Conservation (phyloP, 2,888 invertebrate genomes). For the Apodemia zela region DNA sequence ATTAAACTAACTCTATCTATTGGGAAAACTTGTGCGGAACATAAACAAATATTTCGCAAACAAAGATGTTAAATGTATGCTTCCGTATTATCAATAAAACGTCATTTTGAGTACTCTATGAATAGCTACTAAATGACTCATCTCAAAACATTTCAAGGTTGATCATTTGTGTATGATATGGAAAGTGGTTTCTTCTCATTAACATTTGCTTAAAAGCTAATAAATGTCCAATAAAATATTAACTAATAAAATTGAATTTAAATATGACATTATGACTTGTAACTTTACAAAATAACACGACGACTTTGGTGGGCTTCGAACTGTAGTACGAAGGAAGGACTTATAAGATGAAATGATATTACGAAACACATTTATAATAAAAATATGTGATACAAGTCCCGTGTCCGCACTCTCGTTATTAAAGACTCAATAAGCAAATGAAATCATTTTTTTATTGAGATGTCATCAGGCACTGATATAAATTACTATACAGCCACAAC, state of each 20-base stretch:
- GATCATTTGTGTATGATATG: not conserved
- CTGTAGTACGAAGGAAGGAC: conserved; percentile 25
- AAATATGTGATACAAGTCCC: conserved; percentile 55
- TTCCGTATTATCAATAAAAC: not conserved
- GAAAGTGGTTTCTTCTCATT: conserved; percentile 14
- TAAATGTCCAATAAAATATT: not conserved
- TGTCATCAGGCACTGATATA: conserved; percentile 76
- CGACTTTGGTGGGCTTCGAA: conserved; percentile 64
- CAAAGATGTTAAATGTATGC: not conserved
- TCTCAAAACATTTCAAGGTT: conserved; percentile 2
- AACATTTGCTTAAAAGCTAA: conserved; percentile 7
- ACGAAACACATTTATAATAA: conserved; percentile 36
- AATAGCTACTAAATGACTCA: conserved; percentile 9
- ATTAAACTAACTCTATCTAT: too few relatives aligned
- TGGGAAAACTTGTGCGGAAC: too few relatives aligned
- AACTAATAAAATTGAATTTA: conserved; percentile 14
- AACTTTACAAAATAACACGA: conserved; percentile 22
- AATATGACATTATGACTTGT: conserved; percentile 9
- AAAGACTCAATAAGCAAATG: conserved; percentile 80
- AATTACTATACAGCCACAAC: conserved; percentile 64
- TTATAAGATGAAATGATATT: conserved; percentile 22
- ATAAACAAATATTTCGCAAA: conserved; percentile 13
- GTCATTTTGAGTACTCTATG: not conserved
- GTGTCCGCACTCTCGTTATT: conserved; percentile 62
- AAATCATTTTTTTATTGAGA: conserved; percentile 80